Base-by-base conservation (phyloP, 2,113 vertebrate genomes). In the human region DNA sequence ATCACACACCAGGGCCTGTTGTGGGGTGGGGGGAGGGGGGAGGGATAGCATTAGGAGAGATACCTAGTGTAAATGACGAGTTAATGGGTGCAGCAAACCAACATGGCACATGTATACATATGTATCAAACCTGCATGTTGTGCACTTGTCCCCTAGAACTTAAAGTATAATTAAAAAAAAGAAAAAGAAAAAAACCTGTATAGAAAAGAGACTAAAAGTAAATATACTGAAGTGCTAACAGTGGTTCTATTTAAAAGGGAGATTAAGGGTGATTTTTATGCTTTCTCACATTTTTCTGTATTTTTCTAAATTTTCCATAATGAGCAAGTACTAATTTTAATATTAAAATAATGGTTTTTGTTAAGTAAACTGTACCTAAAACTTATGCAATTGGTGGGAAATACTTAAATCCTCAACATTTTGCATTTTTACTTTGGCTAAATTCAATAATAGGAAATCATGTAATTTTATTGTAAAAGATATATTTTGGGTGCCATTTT, bases 401-500 rank as follows among this genome's bases (percentile, higher is more conserved):
- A 93, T 75, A 81, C 87, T 78, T 20, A 89, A 86, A 88, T 87
- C 12, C n/a, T 83, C 64, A 81, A n/a, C 13, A 55, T 80, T 52
- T 52, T 61, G 32, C 5, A 86, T 88, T 86, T 90, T 96, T 72
- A 22, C 85, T 86, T 48, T 55, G 30, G n/a, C 14, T 93, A 11
- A 87, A 87, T 92, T 96, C 48, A 92, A 93, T 38, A 94, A 73
- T 48, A 91, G 72, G 4, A 93, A 83, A 72, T 61, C 16, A 61
- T 80, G 66, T 38, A 30, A 48, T 57, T 89, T 92, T 66, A 88
- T 43, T 83, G 45, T 84, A 79, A 72, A 97, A 88, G 76, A 59
- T 66, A 45, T 45, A 45, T 48, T 68, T 88, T 84, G 78, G 68
- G 94, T 66, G 38, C 27, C 61, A 57, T 48, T 79, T 80, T 76